Base-by-base conservation (phyloP, 2,888 invertebrate species). In the Ochropleura leucogaster region DNA sequence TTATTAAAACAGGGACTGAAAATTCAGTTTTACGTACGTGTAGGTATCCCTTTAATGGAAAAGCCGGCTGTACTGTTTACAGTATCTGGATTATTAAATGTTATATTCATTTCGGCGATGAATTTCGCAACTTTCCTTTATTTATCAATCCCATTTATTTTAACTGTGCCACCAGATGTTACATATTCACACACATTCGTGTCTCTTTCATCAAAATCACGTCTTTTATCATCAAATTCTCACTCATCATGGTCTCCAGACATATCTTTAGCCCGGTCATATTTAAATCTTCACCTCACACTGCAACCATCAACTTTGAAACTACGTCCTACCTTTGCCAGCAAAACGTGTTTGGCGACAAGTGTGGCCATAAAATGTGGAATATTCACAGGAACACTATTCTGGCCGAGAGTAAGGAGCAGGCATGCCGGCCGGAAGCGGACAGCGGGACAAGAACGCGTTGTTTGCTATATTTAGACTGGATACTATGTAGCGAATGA, bases 381-480 rank as follows among this genome's bases (percentile, higher is more conserved):
- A 78, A 82, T 83, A 84, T 87, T 85, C 80, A 84, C 79, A 83
- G 78, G 88, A 83, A 84, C 87, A 81, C 77, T 62, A 77, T 79
- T 75, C 81, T 80, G 87, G 77, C 80, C 75, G 66, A 72, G 69
- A 77, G 69, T 83, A 86, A 81, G 87, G 86, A 78, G 74, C 76
- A 74, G 86, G 84, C 83, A 89, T 89, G 90, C 90, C 89, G 91
- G 88, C 90, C 94, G 95, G 95, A 95, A 94, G 92, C 94, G 92
- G 93, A 92, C 88, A 89, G 88, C 85, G 90, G 91, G 93, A 95
- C 94, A 95, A 94, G 93, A 92, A 89, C 91, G 93, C 94, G 94
- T 95, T 95, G 96, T 96, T 91, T 85, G 92, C 95, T 96, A 96
- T 94, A 95, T 95, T 94, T 95, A 96, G 95, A 92, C 77, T 86